A percentile compares a stretch with the other conserved stretches of the same genome.
Evolutionary conservation across 2,888 invertebrate species (phyloP).

Genomic region (Dendrolimus pini): DNA sequence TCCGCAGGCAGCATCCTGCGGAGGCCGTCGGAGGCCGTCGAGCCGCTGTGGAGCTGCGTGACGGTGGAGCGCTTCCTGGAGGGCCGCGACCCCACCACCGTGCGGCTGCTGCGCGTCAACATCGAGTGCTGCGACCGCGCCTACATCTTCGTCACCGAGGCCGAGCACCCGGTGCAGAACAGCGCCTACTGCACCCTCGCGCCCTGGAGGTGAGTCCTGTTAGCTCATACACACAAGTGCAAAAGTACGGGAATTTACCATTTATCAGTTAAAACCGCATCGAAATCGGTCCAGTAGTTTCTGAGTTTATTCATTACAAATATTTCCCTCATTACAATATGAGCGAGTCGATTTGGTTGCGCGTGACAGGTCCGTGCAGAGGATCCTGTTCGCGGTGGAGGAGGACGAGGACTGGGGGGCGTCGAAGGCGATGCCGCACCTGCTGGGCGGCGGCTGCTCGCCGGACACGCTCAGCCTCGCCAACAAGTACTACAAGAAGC

Average conservation of each 20-base stretch:
- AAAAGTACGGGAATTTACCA: too few relatives aligned
- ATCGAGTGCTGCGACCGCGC: not conserved
- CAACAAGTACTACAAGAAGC: constrained; percentile 6
- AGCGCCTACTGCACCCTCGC: constrained; percentile 3
- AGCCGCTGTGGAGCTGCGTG: not conserved
- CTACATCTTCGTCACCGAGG: constrained; percentile 2
- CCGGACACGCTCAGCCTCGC: not conserved
- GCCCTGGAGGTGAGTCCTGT: not conserved
- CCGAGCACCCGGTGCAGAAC: not conserved
- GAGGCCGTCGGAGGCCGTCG: not conserved
- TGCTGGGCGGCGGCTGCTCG: not conserved
- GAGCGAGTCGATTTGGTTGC: too few relatives aligned
- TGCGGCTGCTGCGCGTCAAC: not conserved
- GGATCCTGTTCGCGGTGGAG: not conserved
- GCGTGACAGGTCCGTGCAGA: not conserved
- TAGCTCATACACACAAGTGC: too few relatives aligned
- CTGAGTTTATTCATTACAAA: too few relatives aligned
- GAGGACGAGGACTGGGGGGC: not conserved
- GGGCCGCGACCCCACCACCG: not conserved
- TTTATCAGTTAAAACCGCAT: too few relatives aligned
- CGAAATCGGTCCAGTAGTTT: too few relatives aligned
- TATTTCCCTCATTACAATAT: too few relatives aligned
- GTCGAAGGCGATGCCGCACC: not conserved
- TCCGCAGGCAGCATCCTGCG: too few relatives aligned
- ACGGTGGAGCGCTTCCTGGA: not conserved